Percentiles rank a stretch among this genome's conserved stretches.
These are phyloP conservation scores for Otolemur garnettii DNA, from an alignment of 2,113 vertebrate species.

Conservation along the genomic window DNA sequence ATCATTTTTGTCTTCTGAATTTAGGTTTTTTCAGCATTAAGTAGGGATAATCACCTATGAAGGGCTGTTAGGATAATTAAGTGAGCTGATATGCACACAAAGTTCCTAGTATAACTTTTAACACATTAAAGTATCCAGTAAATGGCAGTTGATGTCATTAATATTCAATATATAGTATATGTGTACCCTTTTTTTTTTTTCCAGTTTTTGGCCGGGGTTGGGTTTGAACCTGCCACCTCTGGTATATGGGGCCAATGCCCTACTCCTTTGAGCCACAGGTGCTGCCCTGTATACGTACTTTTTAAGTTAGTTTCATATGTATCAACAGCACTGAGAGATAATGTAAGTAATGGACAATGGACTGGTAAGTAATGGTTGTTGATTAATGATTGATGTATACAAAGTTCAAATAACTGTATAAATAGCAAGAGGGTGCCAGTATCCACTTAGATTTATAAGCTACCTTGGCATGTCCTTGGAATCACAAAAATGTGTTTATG, in stretches of 20 bases:
- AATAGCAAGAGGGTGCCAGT: neutral
- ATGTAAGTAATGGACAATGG: no score
- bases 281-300: neutral
- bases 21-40: neutral
- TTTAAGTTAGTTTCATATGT: neutral
- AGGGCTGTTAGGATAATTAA: neutral
- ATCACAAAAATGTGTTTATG: neutral
- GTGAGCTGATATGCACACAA: no score
- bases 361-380: neutral
- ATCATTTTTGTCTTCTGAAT: neutral
- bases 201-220: no score
- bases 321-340: neutral
- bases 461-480: neutral
- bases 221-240: no score
- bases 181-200: neutral
- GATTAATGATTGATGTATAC: neutral
- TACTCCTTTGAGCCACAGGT: no score
- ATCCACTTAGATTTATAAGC: neutral
- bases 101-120: neutral
- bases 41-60: neutral
- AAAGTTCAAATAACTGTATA: neutral
- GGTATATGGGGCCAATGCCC: no score
- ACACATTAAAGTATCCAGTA: neutral
- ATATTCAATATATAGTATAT: neutral
- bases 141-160: neutral